A percentile compares a stretch with the other conserved stretches of the same genome.
Evolutionary conservation across 2,888 invertebrate genomes (phyloP).

Genomic region (Argyresthia albistria): DNA sequence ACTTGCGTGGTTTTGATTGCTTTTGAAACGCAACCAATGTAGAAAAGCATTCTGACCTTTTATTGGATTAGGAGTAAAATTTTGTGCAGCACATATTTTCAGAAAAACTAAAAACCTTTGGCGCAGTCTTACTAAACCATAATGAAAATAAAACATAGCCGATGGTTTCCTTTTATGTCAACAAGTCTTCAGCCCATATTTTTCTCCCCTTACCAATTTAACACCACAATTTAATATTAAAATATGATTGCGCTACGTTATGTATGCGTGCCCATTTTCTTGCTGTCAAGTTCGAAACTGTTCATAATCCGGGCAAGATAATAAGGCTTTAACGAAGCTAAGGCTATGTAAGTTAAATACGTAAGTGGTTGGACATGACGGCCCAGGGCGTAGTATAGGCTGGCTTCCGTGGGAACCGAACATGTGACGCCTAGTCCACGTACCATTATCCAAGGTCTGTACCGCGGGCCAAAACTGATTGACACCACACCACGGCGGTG

Average conservation of each 20-base stretch:
- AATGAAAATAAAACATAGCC: no score
- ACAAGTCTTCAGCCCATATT: no score
- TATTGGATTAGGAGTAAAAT: no score
- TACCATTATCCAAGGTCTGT: conserved; percentile 19
- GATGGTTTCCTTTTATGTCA: no score
- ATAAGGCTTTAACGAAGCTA: conserved; percentile 56
- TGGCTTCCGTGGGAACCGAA: conserved; percentile 67
- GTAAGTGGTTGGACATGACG: conserved; percentile 68
- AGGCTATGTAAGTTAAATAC: conserved; percentile 65
- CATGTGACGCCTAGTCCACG: conserved; percentile 47
- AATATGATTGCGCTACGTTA: conserved; percentile 25
- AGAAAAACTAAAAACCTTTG: background rate
- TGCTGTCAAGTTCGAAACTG: conserved; percentile 54
- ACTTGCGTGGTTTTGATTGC: background rate
- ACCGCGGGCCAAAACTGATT: conserved; percentile 66
- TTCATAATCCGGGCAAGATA: conserved; percentile 51
- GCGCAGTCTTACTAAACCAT: no score
- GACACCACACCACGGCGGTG: conserved; percentile 31
- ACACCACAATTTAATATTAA: background rate
- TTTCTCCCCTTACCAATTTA: background rate
- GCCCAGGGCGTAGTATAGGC: conserved; percentile 55
- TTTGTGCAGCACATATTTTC: background rate
- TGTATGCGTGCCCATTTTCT: conserved; percentile 66
- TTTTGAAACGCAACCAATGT: background rate
- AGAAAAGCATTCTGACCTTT: background rate